These are phyloP conservation scores for Buceros bicornis DNA, from an alignment of 2,797 vertebrate species.

Conservation along the genomic window DNA sequence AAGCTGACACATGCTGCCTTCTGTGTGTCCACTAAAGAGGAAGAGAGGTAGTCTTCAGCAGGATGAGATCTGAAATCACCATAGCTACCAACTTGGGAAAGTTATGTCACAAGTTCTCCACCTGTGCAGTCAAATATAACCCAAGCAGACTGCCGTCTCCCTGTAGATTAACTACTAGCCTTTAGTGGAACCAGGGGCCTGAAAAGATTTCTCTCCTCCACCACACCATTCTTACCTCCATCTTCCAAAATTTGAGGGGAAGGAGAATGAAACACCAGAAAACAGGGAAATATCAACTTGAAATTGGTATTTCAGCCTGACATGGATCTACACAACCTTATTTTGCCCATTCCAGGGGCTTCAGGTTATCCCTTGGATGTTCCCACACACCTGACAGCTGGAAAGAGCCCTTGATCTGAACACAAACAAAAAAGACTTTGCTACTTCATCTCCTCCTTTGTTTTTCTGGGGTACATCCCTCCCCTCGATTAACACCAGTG, in stretches of 20 bases:
- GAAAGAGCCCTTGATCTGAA: background rate
- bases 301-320: background rate
- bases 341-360: background rate
- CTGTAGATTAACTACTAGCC: background rate
- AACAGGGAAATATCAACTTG: fast-evolving
- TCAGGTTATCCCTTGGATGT: background rate
- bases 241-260: background rate
- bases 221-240: background rate
- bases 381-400: background rate
- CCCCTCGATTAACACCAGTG: fast-evolving
- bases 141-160: background rate
- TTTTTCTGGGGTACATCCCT: background rate
- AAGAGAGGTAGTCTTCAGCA: background rate
- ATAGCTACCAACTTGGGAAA: background rate
- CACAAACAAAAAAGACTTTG: background rate
- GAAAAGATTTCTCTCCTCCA: no score
- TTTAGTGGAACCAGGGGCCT: background rate
- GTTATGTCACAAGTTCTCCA: fast-evolving
- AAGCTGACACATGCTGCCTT: background rate
- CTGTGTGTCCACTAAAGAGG: background rate
- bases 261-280: background rate
- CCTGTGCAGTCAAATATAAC: fast-evolving
- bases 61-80: background rate
- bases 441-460: background rate
- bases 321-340: fast-evolving